These are phyloP conservation scores for Moxostoma hubbsi DNA, from an alignment of 2,797 vertebrate genomes.

Conservation along the genomic window DNA sequence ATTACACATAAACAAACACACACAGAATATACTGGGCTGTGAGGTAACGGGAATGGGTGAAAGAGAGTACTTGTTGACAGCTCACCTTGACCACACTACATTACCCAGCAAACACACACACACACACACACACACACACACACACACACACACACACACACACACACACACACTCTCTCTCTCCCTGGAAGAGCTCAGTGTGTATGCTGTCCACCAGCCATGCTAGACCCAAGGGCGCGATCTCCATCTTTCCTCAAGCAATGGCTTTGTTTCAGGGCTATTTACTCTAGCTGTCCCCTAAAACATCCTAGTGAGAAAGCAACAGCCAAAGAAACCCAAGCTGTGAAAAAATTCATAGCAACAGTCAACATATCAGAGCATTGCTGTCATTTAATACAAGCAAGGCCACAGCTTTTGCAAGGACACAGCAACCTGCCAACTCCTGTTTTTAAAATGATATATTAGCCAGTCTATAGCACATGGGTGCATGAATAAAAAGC, in stretches of 20 bases:
- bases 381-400: constrained; percentile 36
- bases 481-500: not conserved
- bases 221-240: constrained; percentile 21
- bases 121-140: too few relatives aligned
- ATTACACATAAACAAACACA: not conserved
- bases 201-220: constrained; percentile 17
- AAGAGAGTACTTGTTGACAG: constrained; percentile 75
- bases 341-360: constrained; percentile 3
- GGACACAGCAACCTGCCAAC: not conserved
- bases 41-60: constrained; percentile 77
- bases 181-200: not conserved
- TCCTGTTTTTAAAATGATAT: constrained; percentile 6
- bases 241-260: constrained; percentile 31
- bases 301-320: constrained; percentile 23
- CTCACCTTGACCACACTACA: constrained; percentile 54
- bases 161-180: not conserved
- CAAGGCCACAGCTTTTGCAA: constrained; percentile 9
- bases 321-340: constrained; percentile 25
- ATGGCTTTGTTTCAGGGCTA: constrained; percentile 25
- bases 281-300: constrained; percentile 34
- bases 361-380: constrained; percentile 21
- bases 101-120: constrained; percentile 54
- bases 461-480: not conserved
- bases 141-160: constrained; percentile 30
- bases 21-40: constrained; percentile 51